Base-by-base conservation (phyloP, 2,797 vertebrate genomes). In the Dipus sagitta region DNA sequence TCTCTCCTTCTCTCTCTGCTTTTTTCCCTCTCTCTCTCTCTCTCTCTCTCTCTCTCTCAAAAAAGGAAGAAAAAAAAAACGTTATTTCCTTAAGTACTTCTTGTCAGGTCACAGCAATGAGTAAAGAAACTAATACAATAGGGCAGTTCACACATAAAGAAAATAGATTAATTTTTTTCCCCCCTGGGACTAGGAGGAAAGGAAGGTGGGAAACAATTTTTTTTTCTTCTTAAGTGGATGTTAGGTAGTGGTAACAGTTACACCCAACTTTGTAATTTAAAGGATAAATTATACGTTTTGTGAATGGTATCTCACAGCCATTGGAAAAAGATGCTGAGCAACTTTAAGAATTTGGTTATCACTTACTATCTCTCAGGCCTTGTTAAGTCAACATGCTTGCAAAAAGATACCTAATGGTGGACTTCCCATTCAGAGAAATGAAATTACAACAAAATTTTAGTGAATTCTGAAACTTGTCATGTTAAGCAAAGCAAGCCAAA, bases 391-490 rank as follows among this genome's bases (percentile, higher is more conserved):
- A 72, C 38, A 67, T 24, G 20, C 32, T 68, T 81, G 28, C 82
- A 38, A 62, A 75, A 90, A 86, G 78, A 67, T 2, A 11, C 60
- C 54, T 60, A 75, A 77, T 24, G 1, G 54, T 71, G 60, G 75
- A 14, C 11, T 38, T 70, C 24, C 42, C 21, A 32, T 75, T 83
- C 90, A 82, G 13, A 92, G 38, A 92, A 90, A 77, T n/a, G 3
- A 93, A 92, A 90, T 88, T 94, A 78, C 70, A 86, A 84, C n/a
- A 70, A 74, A 78, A 62, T 80, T 85, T 86, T 88, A 86, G 60
- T 88, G 26, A 90, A 81, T 78, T 93, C 75, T 86, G 54, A 93
- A 84, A 70, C 23, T 77, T 91, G 26, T 87, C 74, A 70, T 77
- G 64, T 67, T 79, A 86, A 30, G 78, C 28, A 81, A 72, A 90